Evolutionary conservation across 2,888 invertebrate genomes (phyloP).

Genomic region (Volucella inflata): DNA sequence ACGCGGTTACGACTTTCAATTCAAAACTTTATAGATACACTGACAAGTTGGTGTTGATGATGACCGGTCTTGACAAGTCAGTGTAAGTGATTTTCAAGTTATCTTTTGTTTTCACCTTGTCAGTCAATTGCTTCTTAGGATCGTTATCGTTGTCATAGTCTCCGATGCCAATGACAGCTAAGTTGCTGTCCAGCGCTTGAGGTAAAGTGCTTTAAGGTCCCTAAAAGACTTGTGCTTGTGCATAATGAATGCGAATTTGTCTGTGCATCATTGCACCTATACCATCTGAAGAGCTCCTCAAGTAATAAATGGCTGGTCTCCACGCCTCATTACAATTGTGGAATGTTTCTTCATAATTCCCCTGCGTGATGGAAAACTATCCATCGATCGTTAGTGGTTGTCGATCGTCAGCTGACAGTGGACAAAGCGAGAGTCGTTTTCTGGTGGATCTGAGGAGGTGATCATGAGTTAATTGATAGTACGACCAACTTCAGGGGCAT

Average conservation of each 20-base stretch:
- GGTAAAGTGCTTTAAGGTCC: not conserved
- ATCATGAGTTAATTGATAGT: slow-evolving; percentile 29
- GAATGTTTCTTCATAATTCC: slow-evolving; percentile 32
- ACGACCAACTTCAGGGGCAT: slow-evolving; percentile 11
- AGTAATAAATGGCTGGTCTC: slow-evolving; percentile 24
- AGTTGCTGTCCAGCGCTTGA: not conserved
- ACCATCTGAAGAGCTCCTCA: slow-evolving; percentile 1
- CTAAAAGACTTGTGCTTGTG: slow-evolving; percentile 13
- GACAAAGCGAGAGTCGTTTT: not conserved
- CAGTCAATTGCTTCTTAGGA: no score
- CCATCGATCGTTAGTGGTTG: slow-evolving; percentile 30
- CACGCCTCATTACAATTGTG: slow-evolving; percentile 35
- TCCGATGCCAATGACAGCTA: not conserved
- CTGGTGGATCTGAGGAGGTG: slow-evolving; percentile 1
- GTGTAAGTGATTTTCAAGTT: slow-evolving; percentile 4
- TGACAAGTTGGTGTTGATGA: not conserved
- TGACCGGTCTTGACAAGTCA: not conserved
- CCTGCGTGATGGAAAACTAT: slow-evolving; percentile 5
- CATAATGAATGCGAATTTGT: slow-evolving; percentile 12
- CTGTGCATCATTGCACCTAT: not conserved
- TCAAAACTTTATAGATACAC: not conserved
- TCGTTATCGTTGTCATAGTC: no score
- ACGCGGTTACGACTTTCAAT: not conserved
- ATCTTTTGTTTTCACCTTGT: not conserved
- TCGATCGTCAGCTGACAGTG: not conserved